Evolutionary conservation across 2,797 vertebrate species (phyloP).

Genomic region (Sebastes reedi): DNA sequence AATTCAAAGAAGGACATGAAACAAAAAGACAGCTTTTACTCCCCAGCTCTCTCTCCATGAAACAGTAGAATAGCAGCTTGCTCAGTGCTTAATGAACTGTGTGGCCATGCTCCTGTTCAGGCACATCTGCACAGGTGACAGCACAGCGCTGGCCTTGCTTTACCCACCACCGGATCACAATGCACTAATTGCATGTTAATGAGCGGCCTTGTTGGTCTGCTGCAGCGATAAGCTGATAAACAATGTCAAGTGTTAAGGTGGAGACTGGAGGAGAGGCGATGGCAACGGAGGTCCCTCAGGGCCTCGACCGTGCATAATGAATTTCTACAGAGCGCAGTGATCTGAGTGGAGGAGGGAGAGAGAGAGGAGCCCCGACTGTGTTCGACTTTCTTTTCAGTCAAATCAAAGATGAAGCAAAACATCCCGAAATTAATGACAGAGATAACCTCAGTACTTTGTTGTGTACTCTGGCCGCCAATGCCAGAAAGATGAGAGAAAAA

Average conservation of each 20-base stretch:
- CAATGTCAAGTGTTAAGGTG: constrained; percentile 57
- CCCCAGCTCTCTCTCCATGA: background rate
- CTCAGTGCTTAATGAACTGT: constrained; percentile 65
- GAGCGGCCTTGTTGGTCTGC: constrained; percentile 68
- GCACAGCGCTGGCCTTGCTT: constrained; percentile 41
- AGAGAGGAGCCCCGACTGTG: background rate
- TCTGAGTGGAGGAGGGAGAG: constrained; percentile 10
- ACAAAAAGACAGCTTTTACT: background rate
- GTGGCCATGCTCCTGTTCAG: constrained; percentile 36
- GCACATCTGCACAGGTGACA: constrained; percentile 70
- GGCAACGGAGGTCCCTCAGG: constrained; percentile 40
- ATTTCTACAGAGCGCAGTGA: constrained; percentile 35
- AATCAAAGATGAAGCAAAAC: constrained; percentile 7
- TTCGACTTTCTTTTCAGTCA: constrained; percentile 5
- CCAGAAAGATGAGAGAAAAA: background rate
- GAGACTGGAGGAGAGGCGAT: constrained; percentile 35
- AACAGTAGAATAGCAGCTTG: background rate
- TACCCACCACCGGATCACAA: constrained; percentile 53
- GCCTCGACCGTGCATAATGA: constrained; percentile 52
- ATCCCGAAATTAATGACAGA: background rate
- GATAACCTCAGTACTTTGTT: background rate
- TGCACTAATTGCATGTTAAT: constrained; percentile 79
- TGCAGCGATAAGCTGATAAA: constrained; percentile 63
- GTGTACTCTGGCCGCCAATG: background rate
- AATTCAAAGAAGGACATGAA: background rate